Evolutionary conservation across 1,140 invertebrate genomes (phyloP).

Genomic region (Musca domestica): DNA sequence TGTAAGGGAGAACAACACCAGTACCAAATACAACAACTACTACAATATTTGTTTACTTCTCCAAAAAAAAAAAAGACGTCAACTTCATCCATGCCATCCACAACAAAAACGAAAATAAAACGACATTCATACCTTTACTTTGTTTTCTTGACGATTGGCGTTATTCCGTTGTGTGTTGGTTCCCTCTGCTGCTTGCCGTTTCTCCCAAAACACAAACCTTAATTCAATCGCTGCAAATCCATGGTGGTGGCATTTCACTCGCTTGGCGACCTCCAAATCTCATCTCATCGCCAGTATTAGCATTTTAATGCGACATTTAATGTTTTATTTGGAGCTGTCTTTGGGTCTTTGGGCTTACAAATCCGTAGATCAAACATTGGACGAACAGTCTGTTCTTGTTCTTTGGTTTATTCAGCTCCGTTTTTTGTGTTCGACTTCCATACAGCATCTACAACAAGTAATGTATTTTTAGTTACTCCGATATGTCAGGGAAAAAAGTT

Average conservation of each 20-base stretch:
- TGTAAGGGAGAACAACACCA: no score
- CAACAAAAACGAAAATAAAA: neutral
- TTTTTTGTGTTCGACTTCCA: neutral
- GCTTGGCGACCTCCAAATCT: neutral
- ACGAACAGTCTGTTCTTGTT: constrained; percentile 15
- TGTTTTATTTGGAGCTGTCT: constrained; percentile 16
- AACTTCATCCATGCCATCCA: no score
- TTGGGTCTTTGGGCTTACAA: constrained; percentile 12
- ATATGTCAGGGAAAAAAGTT: no score
- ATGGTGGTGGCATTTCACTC: no score
- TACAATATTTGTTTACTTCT: no score
- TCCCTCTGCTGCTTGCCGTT: neutral
- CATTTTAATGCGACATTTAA: constrained; percentile 22
- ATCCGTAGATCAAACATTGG: constrained; percentile 18
- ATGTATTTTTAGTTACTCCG: no score
- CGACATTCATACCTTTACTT: constrained; percentile 8
- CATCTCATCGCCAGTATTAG: constrained; percentile 10
- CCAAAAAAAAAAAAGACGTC: no score
- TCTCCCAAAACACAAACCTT: neutral
- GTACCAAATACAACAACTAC: no score
- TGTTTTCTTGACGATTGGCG: neutral
- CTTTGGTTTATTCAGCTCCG: neutral
- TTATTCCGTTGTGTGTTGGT: neutral
- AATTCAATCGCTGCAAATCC: neutral
- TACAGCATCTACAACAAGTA: no score